A percentile compares a stretch with the other conserved stretches of the same genome.
phyloP scores from a whole-genome alignment of 2,113 vertebrate genomes.

The Fregata magnificens region DNA sequence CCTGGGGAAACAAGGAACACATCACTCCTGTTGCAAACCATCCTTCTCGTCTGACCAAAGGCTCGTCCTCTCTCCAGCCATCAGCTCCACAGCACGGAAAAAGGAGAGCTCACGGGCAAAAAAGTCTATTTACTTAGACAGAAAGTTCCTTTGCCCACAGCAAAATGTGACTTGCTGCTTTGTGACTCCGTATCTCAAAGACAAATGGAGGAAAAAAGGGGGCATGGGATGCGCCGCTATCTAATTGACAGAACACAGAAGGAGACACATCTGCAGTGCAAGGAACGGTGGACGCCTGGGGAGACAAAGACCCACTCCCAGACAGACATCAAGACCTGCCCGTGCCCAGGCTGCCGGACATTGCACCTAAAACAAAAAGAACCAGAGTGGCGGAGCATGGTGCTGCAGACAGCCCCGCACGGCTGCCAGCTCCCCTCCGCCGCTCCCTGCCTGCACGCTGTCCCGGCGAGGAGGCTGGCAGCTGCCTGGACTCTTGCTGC shows the following conservation, averaged over 20 bases:
- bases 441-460: background rate
- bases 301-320: background rate
- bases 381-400: rapidly evolving
- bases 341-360: rapidly evolving
- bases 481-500: background rate
- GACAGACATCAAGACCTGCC: background rate
- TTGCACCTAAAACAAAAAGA: rapidly evolving
- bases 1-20: background rate
- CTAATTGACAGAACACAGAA: background rate
- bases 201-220: rapidly evolving
- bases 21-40: background rate
- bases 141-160: background rate
- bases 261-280: background rate
- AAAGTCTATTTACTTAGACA: background rate
- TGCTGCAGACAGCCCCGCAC: background rate
- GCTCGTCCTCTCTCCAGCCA: background rate
- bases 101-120: background rate
- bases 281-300: background rate
- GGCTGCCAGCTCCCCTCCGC: background rate
- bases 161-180: background rate
- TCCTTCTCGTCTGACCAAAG: background rate
- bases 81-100: background rate
- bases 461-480: rapidly evolving
- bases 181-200: rapidly evolving
- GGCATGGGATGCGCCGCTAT: rapidly evolving